Evolutionary conservation across 2,797 vertebrate species (phyloP).

Genomic region (Coregonus sp.): DNA sequence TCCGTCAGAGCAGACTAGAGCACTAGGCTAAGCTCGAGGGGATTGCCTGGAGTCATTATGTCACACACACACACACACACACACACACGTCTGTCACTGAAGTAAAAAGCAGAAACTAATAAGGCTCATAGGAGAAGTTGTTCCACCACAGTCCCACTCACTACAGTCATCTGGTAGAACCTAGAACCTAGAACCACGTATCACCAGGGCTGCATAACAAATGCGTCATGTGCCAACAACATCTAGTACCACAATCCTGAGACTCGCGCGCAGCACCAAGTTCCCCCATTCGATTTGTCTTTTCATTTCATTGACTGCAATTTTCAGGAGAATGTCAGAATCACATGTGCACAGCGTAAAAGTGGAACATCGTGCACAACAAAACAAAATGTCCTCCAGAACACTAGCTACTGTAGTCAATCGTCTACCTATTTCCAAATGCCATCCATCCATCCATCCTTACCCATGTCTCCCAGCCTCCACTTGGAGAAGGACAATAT

Average conservation of each 20-base stretch:
- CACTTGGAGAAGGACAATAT: constrained; percentile 77
- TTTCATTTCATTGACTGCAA: too few relatives aligned
- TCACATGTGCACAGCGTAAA: too few relatives aligned
- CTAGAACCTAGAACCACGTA: neutral
- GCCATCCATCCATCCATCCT: constrained; percentile 48
- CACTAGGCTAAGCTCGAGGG: constrained; percentile 59
- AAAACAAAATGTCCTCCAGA: neutral
- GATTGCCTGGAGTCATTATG: constrained; percentile 71
- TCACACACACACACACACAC: constrained; percentile 10
- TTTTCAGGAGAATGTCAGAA: too few relatives aligned
- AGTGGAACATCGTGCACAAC: too few relatives aligned
- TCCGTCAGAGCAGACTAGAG: constrained; percentile 22
- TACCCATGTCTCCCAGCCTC: constrained; percentile 87
- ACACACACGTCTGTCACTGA: neutral
- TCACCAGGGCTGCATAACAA: neutral
- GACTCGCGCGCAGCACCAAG: neutral
- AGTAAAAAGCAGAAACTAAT: neutral
- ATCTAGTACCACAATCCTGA: neutral
- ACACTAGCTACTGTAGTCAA: neutral
- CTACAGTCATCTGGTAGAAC: too few relatives aligned
- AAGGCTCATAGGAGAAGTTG: too few relatives aligned
- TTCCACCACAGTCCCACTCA: too few relatives aligned
- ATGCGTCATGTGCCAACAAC: neutral
- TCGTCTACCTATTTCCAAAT: too few relatives aligned
- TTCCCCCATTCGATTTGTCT: neutral